Conservation (phyloP, 2,113 vertebrate genomes). For the Erinaceus europaeus region DNA sequence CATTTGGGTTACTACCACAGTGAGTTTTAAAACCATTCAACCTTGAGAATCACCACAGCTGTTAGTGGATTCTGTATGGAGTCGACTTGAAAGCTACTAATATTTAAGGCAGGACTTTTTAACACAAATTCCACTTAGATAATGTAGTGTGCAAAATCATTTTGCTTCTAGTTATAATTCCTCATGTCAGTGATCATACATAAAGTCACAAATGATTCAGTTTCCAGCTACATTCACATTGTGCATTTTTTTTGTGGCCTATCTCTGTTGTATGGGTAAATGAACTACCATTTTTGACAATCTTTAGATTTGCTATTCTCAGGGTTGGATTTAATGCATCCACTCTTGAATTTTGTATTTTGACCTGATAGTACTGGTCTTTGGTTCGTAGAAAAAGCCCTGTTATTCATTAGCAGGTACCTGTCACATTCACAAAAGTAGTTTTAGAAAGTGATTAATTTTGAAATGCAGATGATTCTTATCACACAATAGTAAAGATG, state of each 20-base stretch:
- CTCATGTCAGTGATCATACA: constrained; percentile 19
- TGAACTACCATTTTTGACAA: constrained; percentile 33
- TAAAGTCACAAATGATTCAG: constrained; percentile 49
- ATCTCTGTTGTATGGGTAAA: not conserved
- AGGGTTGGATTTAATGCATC: constrained; percentile 24
- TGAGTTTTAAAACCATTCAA: not conserved
- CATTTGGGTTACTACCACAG: not conserved
- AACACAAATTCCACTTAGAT: constrained; percentile 38
- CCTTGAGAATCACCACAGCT: not conserved
- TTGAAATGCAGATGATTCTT: constrained; percentile 43
- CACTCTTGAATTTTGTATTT: constrained; percentile 46
- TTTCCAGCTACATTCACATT: constrained; percentile 45
- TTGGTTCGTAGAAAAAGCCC: constrained; percentile 2
- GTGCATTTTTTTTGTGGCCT: constrained; percentile 32
- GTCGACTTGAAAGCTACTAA: constrained; percentile 4
- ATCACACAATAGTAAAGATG: not conserved
- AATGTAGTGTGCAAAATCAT: constrained; percentile 27
- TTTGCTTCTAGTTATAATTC: constrained; percentile 58
- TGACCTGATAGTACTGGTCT: constrained; percentile 10
- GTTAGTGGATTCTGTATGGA: not conserved
- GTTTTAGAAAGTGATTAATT: constrained; percentile 42
- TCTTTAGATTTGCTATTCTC: constrained; percentile 30
- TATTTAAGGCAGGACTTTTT: constrained; percentile 33
- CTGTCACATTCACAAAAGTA: constrained; percentile 19
- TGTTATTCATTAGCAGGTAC: constrained; percentile 14